phyloP scores from a whole-genome alignment of 2,888 invertebrate genomes.

The Drosophila dives region DNA sequence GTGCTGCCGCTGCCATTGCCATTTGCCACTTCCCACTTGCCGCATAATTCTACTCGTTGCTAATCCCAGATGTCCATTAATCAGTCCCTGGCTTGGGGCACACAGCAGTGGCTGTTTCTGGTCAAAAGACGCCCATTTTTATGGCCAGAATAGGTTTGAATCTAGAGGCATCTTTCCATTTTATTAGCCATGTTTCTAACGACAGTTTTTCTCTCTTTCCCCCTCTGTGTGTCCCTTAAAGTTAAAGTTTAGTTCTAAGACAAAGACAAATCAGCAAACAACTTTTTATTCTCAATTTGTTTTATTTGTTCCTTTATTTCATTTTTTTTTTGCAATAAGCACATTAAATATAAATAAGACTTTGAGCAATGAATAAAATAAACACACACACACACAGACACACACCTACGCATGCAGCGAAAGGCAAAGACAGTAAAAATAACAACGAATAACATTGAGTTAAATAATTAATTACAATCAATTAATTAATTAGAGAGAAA shows the following conservation, averaged over 20 bases:
- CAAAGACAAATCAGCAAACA: background rate
- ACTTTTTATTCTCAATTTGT: background rate
- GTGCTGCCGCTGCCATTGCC: background rate
- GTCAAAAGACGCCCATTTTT: slow-evolving; percentile 32
- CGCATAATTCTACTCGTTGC: background rate
- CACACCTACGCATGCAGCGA: slow-evolving; percentile 1
- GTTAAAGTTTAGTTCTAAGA: background rate
- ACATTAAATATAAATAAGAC: slow-evolving; percentile 38
- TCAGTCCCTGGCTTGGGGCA: slow-evolving; percentile 26
- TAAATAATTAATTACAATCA: slow-evolving; percentile 82
- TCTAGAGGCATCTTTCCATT: slow-evolving; percentile 31
- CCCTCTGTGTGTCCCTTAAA: background rate
- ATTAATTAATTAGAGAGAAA: slow-evolving; percentile 82
- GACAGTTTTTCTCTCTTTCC: background rate
- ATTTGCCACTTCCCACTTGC: background rate
- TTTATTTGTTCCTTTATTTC: too few relatives aligned
- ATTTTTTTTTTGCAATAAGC: slow-evolving; percentile 11
- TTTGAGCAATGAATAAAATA: background rate
- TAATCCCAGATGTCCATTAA: slow-evolving; percentile 39
- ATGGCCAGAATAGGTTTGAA: slow-evolving; percentile 25
- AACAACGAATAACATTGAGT: slow-evolving; percentile 62
- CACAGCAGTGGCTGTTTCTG: slow-evolving; percentile 8
- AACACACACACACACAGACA: slow-evolving; percentile 4
- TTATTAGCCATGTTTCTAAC: slow-evolving; percentile 15
- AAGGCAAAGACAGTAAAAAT: slow-evolving; percentile 52